Conservation (phyloP, 2,113 vertebrate species). For the Daubentonia madagascariensis region DNA sequence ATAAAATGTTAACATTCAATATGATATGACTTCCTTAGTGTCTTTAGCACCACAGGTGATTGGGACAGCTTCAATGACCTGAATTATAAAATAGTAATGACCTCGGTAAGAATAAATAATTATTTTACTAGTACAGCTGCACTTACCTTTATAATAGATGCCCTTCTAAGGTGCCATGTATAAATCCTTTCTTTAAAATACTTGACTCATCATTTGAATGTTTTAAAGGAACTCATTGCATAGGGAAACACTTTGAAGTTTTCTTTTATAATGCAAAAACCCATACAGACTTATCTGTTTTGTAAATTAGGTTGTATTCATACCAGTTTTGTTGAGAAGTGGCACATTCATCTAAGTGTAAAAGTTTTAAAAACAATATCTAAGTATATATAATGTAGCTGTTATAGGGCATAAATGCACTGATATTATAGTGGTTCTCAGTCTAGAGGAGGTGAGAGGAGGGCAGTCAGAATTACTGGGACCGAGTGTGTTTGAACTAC, state of each 20-base stretch:
- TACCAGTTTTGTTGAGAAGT: conserved; percentile 39
- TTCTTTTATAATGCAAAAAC: conserved; percentile 57
- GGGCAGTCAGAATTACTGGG: background rate
- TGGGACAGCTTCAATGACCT: conserved; percentile 35
- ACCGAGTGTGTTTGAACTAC: background rate
- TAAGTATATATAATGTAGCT: background rate
- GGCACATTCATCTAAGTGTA: conserved; percentile 9
- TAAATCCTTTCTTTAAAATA: conserved; percentile 11
- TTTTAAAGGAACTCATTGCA: conserved; percentile 19
- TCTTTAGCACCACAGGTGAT: conserved; percentile 32
- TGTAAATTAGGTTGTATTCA: conserved; percentile 49
- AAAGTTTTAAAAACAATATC: conserved; percentile 36
- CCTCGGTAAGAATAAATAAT: conserved; percentile 43
- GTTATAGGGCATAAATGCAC: background rate
- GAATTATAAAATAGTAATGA: conserved; percentile 41
- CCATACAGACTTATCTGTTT: background rate
- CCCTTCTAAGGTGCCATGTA: background rate
- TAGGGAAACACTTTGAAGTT: conserved; percentile 51
- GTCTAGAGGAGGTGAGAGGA: background rate
- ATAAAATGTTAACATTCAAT: conserved; percentile 69
- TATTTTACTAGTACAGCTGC: conserved; percentile 8
- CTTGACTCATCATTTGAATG: conserved; percentile 45
- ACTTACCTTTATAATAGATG: conserved; percentile 51
- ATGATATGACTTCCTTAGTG: conserved; percentile 36
- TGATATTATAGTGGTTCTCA: background rate